Conservation (phyloP, 2,888 invertebrate species). For the Molanna angustata region DNA sequence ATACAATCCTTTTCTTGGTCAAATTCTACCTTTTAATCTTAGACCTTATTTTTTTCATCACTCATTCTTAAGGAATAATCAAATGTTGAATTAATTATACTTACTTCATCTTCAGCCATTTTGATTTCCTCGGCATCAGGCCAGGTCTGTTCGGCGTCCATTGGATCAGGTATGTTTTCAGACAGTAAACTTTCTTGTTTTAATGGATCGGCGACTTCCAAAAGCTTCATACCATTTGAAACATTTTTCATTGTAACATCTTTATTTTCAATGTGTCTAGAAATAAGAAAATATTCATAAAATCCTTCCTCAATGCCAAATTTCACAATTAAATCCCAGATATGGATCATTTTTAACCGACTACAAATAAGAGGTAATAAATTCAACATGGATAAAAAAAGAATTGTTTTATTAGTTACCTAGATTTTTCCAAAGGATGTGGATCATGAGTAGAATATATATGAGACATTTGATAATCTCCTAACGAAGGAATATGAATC, state of each 20-base stretch:
- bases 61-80: no score
- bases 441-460: slow-evolving; percentile 73
- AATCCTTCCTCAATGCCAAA: no score
- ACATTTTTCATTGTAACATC: slow-evolving; percentile 48
- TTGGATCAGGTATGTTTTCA: slow-evolving; percentile 82
- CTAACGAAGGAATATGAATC: slow-evolving; percentile 88
- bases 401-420: slow-evolving; percentile 35
- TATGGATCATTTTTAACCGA: no score
- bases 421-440: slow-evolving; percentile 58
- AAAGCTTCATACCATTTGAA: slow-evolving; percentile 45
- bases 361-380: background rate
- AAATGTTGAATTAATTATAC: no score
- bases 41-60: no score
- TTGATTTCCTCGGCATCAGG: slow-evolving; percentile 89
- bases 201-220: slow-evolving; percentile 60
- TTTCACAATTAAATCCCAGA: no score
- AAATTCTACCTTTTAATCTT: no score
- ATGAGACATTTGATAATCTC: slow-evolving; percentile 87
- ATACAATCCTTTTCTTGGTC: no score
- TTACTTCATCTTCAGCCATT: slow-evolving; percentile 61
- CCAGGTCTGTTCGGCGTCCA: slow-evolving; percentile 97
- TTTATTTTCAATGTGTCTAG: slow-evolving; percentile 42
- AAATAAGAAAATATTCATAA: slow-evolving; percentile 14
- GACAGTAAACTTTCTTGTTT: slow-evolving; percentile 72
- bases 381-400: background rate